Base-by-base conservation (phyloP, 1,140 invertebrate genomes). In the Apis cerana region DNA sequence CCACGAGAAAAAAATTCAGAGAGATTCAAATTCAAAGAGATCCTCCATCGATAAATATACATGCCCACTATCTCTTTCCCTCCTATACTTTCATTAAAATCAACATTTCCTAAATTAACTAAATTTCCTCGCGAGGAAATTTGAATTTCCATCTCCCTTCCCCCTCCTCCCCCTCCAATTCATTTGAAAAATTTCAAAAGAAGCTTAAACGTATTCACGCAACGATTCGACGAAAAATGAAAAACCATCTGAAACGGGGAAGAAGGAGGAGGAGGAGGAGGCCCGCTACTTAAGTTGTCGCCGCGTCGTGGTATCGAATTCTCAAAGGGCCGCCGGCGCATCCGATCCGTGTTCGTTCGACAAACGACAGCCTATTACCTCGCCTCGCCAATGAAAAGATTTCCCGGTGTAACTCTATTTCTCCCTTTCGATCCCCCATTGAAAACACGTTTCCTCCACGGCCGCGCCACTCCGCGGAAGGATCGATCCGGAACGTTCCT, bases 341-440 rank as follows among this genome's bases (percentile, higher is more conserved):
- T 68, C 12, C 50, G 54, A 10, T 56, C 11, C 5, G 52, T 43
- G 27, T 21, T 62, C 8, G 70, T 43, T 58, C 70, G 70, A 72
- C 70, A 58, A 72, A 56, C 52, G 65, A 48, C 54, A 68, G 54
- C 52, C 50, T 43, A 52, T 76, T 64, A 72, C 23, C 50, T 23
- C 75, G 75, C 58, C 58, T 15, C 50, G 43, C 62, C 56, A 27
- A 17, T 69, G 58, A 76, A 82, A 77, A 70, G 80, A 82, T 77
- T 59, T 64, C 48, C 11, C 23, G 33, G 3, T 52, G 65, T 68
- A 68, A 68, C 65, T 43, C 43, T 68, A 21, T 68, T 68, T 48
- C 65, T 68, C 61, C 12, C 12, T 12, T 23, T 61, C 21, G 12
- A 48, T 48, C 19, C 19, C 56, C 7, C 23, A 62, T 62, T 62